These are phyloP conservation scores for Hypanus sabinus DNA, from an alignment of 2,113 vertebrate genomes.

Conservation along the genomic window DNA sequence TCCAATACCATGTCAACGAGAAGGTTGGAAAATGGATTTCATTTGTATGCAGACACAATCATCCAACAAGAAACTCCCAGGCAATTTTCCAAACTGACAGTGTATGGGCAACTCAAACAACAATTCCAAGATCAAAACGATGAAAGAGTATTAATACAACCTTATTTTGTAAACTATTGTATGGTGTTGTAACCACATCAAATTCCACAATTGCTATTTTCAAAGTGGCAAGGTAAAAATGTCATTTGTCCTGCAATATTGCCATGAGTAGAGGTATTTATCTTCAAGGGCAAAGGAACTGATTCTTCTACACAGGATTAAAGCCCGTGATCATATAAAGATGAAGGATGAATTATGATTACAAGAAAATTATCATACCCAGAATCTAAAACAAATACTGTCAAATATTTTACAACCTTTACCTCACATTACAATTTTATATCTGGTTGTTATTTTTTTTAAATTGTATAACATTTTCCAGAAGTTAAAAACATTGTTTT, in stretches of 20 bases:
- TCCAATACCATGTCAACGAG: neutral
- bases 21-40: neutral
- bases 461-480: neutral
- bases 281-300: neutral
- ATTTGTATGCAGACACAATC: neutral
- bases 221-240: neutral
- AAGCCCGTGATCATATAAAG: neutral
- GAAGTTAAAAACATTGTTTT: neutral
- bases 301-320: neutral
- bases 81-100: neutral
- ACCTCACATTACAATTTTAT: neutral
- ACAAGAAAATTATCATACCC: neutral
- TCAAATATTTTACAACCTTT: neutral
- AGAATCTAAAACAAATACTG: neutral
- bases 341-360: neutral
- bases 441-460: neutral
- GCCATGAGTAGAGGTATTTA: neutral
- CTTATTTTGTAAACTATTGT: neutral
- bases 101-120: neutral
- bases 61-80: neutral
- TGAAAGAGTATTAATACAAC: neutral
- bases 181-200: neutral
- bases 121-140: constrained; percentile 14
- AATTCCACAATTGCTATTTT: neutral
- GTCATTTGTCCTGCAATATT: neutral